phyloP scores from a whole-genome alignment of 2,888 invertebrate species.

The Dryocosmus kuriphilus region DNA sequence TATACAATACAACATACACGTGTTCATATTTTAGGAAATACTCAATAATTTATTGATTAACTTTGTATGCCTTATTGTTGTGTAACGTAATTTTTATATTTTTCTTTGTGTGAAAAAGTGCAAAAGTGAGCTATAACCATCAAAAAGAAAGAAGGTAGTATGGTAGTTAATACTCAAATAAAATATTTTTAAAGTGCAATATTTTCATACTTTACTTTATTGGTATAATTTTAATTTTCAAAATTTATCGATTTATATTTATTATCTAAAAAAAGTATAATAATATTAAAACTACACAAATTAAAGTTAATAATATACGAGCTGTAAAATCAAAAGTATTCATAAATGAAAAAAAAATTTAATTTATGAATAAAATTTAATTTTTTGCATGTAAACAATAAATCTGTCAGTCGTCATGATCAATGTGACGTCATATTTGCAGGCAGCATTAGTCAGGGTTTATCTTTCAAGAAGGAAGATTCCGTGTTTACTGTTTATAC shows the following conservation, averaged over 20 bases:
- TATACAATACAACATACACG: no score
- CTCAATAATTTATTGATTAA: no score
- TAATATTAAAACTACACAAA: not conserved
- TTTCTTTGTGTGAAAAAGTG: not conserved
- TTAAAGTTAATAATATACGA: not conserved
- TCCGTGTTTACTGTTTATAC: not conserved
- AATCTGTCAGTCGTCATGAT: slow-evolving; percentile 26
- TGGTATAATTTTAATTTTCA: not conserved
- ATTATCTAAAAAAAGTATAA: not conserved
- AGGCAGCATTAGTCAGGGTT: slow-evolving; percentile 4
- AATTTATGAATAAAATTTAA: not conserved
- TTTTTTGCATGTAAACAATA: slow-evolving; percentile 23
- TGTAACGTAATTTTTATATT: not conserved
- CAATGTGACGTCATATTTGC: slow-evolving; percentile 11
- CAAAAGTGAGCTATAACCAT: not conserved
- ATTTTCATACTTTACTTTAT: not conserved
- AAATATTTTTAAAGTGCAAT: not conserved
- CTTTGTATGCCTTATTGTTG: no score
- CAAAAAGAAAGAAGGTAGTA: not conserved
- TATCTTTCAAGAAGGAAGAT: not conserved
- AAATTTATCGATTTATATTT: not conserved
- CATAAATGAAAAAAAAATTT: not conserved
- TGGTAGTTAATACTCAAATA: not conserved
- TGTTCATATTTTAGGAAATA: no score
- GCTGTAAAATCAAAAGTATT: not conserved